Conservation (phyloP, 2,888 invertebrate genomes). For the Idaea straminata region DNA sequence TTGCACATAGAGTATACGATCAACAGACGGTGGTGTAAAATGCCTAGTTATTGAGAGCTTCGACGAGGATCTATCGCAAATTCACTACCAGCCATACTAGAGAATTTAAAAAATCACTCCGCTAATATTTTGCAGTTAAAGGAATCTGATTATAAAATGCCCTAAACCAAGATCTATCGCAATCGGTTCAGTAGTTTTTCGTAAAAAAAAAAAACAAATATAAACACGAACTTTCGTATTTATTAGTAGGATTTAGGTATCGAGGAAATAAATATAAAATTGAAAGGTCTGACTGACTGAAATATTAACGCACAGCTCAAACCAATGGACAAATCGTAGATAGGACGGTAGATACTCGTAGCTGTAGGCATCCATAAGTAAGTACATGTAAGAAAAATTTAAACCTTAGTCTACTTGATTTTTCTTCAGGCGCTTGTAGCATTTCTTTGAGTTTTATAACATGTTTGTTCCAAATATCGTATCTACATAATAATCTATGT, state of each 20-base stretch:
- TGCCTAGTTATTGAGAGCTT: conserved; percentile 35
- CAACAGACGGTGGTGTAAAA: conserved; percentile 17
- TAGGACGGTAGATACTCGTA: no score
- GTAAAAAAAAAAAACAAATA: background rate
- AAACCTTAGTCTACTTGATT: no score
- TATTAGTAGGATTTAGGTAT: background rate
- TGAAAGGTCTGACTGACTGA: background rate
- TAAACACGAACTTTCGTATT: background rate
- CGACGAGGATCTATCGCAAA: conserved; percentile 22
- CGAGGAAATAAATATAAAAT: background rate
- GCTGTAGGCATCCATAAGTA: no score
- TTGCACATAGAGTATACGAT: conserved; percentile 36
- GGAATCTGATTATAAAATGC: no score
- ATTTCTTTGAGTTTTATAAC: no score
- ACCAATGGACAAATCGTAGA: no score
- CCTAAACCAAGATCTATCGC: background rate
- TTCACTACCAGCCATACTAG: background rate
- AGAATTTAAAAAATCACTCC: background rate
- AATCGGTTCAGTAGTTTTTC: background rate
- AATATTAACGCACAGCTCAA: no score
- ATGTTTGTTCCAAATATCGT: background rate
- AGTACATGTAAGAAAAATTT: no score
- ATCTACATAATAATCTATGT: conserved; percentile 26
- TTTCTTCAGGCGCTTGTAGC: no score
- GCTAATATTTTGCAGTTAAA: background rate